Percentiles rank a stretch among this genome's conserved stretches.
These are phyloP conservation scores for Fabriciana adippe DNA, from an alignment of 2,888 invertebrate genomes.

Conservation along the genomic window DNA sequence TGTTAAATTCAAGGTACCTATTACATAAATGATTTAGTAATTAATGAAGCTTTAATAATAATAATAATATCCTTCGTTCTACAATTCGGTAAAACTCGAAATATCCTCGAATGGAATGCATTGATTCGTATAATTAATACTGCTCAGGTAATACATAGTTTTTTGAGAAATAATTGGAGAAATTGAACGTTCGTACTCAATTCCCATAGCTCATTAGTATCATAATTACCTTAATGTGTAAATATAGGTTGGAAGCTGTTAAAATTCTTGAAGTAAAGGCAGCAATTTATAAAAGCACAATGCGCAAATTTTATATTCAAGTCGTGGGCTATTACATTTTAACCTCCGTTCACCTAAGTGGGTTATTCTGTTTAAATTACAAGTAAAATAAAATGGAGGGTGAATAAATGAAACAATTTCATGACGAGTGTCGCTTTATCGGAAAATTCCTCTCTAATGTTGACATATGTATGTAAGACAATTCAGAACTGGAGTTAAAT, in stretches of 20 bases:
- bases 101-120: no score
- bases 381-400: slow-evolving; percentile 43
- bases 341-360: slow-evolving; percentile 33
- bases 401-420: slow-evolving; percentile 44
- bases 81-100: no score
- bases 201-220: not conserved
- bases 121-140: no score
- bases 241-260: no score
- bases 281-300: not conserved
- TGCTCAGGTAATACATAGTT: no score
- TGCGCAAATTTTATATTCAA: slow-evolving; percentile 30
- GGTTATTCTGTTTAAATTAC: slow-evolving; percentile 44
- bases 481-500: not conserved
- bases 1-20: no score
- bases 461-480: slow-evolving; percentile 6
- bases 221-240: not conserved
- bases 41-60: no score
- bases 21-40: no score
- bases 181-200: no score
- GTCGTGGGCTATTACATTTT: slow-evolving; percentile 29
- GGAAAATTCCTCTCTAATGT: slow-evolving; percentile 31
- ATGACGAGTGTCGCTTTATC: slow-evolving; percentile 36
- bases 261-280: slow-evolving; percentile 1
- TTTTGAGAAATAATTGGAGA: no score
- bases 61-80: no score